Percentiles rank a stretch among this genome's conserved stretches.
These are phyloP conservation scores for Drosophila navojoa DNA, from an alignment of 1,140 invertebrate species.

Conservation along the genomic window DNA sequence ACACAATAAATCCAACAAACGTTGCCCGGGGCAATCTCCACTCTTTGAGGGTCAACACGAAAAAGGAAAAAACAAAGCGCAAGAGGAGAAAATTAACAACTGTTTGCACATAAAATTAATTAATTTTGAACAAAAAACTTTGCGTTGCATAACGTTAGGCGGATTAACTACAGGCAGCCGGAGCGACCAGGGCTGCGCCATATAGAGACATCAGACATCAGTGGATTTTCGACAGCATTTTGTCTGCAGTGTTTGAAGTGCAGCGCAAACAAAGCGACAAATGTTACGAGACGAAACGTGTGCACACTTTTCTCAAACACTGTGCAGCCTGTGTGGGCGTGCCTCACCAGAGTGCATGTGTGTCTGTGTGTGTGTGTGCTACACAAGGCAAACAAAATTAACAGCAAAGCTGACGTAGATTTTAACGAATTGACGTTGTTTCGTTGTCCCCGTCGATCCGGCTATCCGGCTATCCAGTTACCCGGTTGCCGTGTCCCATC, in stretches of 20 bases:
- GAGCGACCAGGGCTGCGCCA: background rate
- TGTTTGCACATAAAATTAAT: constrained; percentile 77
- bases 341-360: background rate
- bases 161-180: constrained; percentile 55
- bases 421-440: constrained; percentile 73
- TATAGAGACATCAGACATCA: constrained; percentile 68
- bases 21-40: constrained; percentile 17
- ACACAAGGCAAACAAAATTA: constrained; percentile 72
- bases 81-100: constrained; percentile 50
- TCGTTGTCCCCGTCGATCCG: constrained; percentile 13
- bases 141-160: constrained; percentile 69
- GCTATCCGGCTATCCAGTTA: constrained; percentile 19
- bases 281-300: constrained; percentile 40
- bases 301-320: constrained; percentile 63
- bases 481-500: constrained; percentile 10
- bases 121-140: constrained; percentile 65
- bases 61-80: background rate
- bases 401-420: constrained; percentile 73
- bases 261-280: constrained; percentile 61
- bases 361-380: constrained; percentile 25
- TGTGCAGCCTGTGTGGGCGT: constrained; percentile 31
- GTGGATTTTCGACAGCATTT: constrained; percentile 66
- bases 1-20: constrained; percentile 23
- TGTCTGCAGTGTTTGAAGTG: constrained; percentile 77
- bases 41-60: constrained; percentile 17